Percentiles rank a stretch among this genome's conserved stretches.
Conservation (phyloP, 1,140 invertebrate genomes). For the Drusus annulatus region DNA sequence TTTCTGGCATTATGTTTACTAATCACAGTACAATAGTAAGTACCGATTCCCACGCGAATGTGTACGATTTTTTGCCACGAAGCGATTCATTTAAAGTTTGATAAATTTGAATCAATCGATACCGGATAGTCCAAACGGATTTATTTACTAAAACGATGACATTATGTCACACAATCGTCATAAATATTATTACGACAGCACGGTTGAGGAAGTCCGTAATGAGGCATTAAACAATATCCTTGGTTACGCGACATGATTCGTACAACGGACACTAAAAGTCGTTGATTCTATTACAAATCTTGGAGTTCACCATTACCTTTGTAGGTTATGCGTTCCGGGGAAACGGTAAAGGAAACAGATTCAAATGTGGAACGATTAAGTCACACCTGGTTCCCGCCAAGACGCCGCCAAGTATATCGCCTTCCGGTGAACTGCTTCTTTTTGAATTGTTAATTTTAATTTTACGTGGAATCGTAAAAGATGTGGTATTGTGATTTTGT, state of each 20-base stretch:
- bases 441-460: conserved; percentile 55
- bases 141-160: no score
- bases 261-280: conserved; percentile 15
- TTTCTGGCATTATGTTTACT: no score
- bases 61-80: no score
- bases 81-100: no score
- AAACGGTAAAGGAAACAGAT: conserved; percentile 54
- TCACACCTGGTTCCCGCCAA: conserved; percentile 56
- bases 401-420: conserved; percentile 57
- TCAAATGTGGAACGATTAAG: conserved; percentile 52
- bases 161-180: no score
- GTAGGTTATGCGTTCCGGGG: neutral
- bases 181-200: no score
- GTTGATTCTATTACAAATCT: conserved; percentile 3
- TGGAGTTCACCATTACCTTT: conserved; percentile 20
- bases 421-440: conserved; percentile 55
- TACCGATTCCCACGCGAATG: no score
- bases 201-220: no score
- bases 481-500: conserved; percentile 5
- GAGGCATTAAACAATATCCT: no score
- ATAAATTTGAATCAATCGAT: no score
- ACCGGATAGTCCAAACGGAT: no score
- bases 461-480: neutral
- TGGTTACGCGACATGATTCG: neutral
- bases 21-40: no score